Evolutionary conservation across 2,888 invertebrate genomes (phyloP), one percentile per base, ranked within the genome.

Genomic region (Cerastis rubricosa): DNA sequence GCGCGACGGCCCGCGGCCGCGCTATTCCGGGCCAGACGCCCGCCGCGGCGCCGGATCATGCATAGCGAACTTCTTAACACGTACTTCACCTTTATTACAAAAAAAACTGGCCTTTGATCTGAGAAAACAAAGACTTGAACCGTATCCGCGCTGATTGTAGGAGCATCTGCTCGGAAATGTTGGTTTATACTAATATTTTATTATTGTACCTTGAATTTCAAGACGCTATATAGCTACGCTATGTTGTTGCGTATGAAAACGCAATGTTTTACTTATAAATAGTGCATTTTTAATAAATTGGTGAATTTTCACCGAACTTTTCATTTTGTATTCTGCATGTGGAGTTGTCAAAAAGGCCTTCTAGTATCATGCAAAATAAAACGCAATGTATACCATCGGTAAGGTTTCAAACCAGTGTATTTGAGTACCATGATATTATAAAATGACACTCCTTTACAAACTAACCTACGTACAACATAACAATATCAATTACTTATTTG

Each of bases 1-100:
- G 80, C 86, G 81, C 87, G 78, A 76, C 88, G 88, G 87, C 77
- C 88, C 87, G 76, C 88, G 88, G 87, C 77, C 88, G 87, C 81
- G 85, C 91, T 93, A 94, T 93, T 93, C 90, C 88, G 78, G 92
- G 87, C 91, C 92, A 92, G 93, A 93, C 93, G 91, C 86, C 89
- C 88, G 88, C 87, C 85, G 81, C 90, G 90, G 88, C 90, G 93
- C 87, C 92, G 87, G 85, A 88, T 80, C 86, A 84, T 81, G 87
- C 89, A 84, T 90, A 89, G 88, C 92, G 84, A 88, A 91, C 89
- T 87, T 86, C 90, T 88, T 86, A 89, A 89, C 87, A 91, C 88
- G 91, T 92, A 92, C 92, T 92, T 93, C 92, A 93, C 92, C 92
- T 92, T 90, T 90, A 88, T 89, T 86, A 89, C 88, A 89, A 91